A percentile compares a stretch with the other conserved stretches of the same genome.
Evolutionary conservation across 1,140 invertebrate genomes (phyloP).

Genomic region (Bombus vancouverensis): DNA sequence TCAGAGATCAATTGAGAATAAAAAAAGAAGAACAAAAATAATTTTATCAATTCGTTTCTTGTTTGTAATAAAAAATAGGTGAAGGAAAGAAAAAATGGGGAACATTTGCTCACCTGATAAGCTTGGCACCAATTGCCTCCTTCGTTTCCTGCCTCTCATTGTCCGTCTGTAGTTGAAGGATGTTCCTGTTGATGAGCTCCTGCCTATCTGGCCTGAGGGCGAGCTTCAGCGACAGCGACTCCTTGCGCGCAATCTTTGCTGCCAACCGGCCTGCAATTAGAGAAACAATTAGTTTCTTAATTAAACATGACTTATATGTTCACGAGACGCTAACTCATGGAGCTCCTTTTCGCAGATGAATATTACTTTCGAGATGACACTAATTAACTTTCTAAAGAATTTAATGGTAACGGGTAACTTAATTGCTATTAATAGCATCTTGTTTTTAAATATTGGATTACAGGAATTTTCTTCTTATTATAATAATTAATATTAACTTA

Average conservation of each 20-base stretch:
- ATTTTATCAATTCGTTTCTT: too few relatives aligned
- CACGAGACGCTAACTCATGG: too few relatives aligned
- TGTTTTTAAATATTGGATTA: too few relatives aligned
- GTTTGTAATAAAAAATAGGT: neutral
- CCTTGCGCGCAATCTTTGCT: slow-evolving; percentile 96
- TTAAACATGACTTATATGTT: slow-evolving; percentile 3
- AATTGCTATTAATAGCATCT: too few relatives aligned
- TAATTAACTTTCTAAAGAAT: neutral
- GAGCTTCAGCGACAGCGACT: slow-evolving; percentile 97
- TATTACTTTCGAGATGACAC: neutral
- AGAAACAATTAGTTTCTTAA: slow-evolving; percentile 32
- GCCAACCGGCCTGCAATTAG: slow-evolving; percentile 86
- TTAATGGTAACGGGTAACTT: too few relatives aligned
- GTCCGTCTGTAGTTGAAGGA: slow-evolving; percentile 95
- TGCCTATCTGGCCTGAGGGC: slow-evolving; percentile 95
- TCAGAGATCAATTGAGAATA: neutral
- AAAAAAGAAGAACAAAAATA: too few relatives aligned
- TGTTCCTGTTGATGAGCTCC: slow-evolving; percentile 98
- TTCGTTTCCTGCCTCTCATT: slow-evolving; percentile 96
- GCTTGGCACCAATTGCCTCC: slow-evolving; percentile 96
- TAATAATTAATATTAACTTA: too few relatives aligned
- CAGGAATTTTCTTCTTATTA: too few relatives aligned
- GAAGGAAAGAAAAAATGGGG: neutral
- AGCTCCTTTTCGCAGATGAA: neutral
- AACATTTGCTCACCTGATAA: slow-evolving; percentile 88